Conservation (phyloP, 2,113 vertebrate species). For the Arothron firmamentum region DNA sequence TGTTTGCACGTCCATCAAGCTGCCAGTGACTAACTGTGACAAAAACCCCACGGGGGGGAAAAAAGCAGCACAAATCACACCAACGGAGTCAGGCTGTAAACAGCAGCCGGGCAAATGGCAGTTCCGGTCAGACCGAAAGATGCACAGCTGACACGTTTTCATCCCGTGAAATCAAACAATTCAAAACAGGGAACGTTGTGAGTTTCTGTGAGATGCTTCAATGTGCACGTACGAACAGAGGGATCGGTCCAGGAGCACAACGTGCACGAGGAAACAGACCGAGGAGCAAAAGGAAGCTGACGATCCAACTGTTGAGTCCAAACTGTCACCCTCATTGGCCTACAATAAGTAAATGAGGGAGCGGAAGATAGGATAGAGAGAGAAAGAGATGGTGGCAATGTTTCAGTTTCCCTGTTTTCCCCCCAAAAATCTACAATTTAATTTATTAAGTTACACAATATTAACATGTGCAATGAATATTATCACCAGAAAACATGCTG, state of each 20-base stretch:
- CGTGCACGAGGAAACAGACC: not conserved
- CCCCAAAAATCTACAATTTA: slow-evolving; percentile 28
- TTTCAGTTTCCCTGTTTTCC: no score
- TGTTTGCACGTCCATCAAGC: slow-evolving; percentile 19
- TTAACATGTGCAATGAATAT: no score
- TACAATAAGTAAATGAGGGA: slow-evolving; percentile 17
- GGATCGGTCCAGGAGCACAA: slow-evolving; percentile 23
- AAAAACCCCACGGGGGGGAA: slow-evolving; percentile 27
- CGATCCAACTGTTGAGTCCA: slow-evolving; percentile 29
- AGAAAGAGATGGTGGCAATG: no score
- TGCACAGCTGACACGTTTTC: no score
- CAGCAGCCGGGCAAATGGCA: not conserved
- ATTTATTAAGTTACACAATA: slow-evolving; percentile 14
- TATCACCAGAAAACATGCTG: no score
- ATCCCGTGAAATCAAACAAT: no score
- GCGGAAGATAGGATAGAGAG: no score
- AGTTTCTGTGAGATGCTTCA: slow-evolving; percentile 5
- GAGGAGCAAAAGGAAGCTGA: slow-evolving; percentile 5
- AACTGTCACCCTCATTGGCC: slow-evolving; percentile 33
- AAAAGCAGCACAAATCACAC: slow-evolving; percentile 17
- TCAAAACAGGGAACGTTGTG: no score
- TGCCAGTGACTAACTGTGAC: slow-evolving; percentile 34
- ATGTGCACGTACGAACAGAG: slow-evolving; percentile 34
- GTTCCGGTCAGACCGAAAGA: no score
- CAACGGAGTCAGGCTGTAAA: slow-evolving; percentile 32